Conservation (phyloP, 1,140 invertebrate species). For the Teleopsis dalmanni region DNA sequence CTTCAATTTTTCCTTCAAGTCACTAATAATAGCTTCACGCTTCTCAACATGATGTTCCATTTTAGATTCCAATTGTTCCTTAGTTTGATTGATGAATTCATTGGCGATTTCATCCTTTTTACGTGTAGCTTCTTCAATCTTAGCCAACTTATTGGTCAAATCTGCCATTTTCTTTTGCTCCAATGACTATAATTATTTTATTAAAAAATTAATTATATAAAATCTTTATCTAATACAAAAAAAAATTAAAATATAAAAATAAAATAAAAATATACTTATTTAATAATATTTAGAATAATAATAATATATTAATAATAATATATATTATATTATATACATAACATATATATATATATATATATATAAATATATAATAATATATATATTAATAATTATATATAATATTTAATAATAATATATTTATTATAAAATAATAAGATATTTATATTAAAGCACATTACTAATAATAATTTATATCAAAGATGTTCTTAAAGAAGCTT, state of each 20-base stretch:
- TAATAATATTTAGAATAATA: neutral
- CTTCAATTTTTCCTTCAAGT: constrained; percentile 78
- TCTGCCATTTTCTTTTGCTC: constrained; percentile 77
- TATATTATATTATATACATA: too few relatives aligned
- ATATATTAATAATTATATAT: too few relatives aligned
- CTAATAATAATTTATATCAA: too few relatives aligned
- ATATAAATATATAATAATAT: too few relatives aligned
- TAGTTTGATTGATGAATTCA: constrained; percentile 73
- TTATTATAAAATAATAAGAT: too few relatives aligned
- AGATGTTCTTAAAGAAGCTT: too few relatives aligned
- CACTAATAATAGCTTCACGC: constrained; percentile 78
- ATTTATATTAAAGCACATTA: too few relatives aligned
- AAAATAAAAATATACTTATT: neutral
- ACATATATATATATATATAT: too few relatives aligned
- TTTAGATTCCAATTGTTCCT: constrained; percentile 80
- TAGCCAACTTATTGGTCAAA: constrained; percentile 70
- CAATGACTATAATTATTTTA: constrained; percentile 63
- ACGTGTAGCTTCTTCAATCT: constrained; percentile 81
- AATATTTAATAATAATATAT: too few relatives aligned
- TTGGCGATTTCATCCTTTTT: constrained; percentile 81
- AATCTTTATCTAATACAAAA: neutral
- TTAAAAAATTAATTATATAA: neutral
- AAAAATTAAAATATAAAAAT: neutral
- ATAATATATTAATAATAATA: neutral
- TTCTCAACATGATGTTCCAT: constrained; percentile 84